phyloP scores from a whole-genome alignment of 2,888 invertebrate genomes.

The Seira ritae region DNA sequence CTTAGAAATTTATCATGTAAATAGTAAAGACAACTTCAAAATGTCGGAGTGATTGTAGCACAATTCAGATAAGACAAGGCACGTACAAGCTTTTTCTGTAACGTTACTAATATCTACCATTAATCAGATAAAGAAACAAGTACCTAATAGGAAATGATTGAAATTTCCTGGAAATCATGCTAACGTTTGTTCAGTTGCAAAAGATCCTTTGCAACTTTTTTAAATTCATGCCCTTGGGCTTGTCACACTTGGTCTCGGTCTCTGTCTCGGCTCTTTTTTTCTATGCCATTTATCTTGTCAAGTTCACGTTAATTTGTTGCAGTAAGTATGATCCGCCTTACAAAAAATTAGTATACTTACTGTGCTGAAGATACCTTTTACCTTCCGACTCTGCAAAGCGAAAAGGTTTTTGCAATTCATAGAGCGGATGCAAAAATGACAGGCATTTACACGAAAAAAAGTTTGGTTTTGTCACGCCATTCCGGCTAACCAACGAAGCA shows the following conservation, averaged over 20 bases:
- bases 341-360: too few species aligned
- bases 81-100: too few species aligned
- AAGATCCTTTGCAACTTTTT: neutral
- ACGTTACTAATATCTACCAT: too few species aligned
- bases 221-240: conserved; percentile 27
- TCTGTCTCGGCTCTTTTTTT: conserved; percentile 9
- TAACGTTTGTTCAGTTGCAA: conserved; percentile 9
- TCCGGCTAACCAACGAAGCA: too few species aligned
- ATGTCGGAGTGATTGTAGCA: too few species aligned
- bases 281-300: conserved; percentile 40
- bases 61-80: too few species aligned
- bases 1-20: too few species aligned
- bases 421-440: conserved; percentile 38
- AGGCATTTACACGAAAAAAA: conserved; percentile 26
- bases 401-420: conserved; percentile 10
- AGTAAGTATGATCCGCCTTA: too few species aligned
- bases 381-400: neutral
- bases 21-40: too few species aligned
- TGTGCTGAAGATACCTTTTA: neutral
- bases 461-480: conserved; percentile 35
- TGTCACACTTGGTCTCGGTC: neutral
- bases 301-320: conserved; percentile 20
- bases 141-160: conserved; percentile 44
- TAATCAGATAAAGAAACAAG: too few species aligned
- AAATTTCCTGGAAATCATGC: conserved; percentile 49